Base-by-base conservation (phyloP, 1,140 invertebrate genomes). In the Aethina tumida region DNA sequence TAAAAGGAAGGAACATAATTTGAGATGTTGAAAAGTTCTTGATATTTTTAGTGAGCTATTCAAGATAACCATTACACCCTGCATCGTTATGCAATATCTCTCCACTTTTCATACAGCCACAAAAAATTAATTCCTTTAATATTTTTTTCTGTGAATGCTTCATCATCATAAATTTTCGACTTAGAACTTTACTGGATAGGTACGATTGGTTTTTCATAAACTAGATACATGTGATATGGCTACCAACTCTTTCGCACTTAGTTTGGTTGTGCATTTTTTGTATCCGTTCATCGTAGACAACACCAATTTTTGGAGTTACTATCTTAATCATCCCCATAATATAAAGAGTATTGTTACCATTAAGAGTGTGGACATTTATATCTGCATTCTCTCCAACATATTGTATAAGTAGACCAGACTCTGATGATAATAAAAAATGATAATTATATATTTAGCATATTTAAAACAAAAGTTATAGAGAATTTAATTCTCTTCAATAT, bases 371-470 rank as follows among this genome's bases (percentile, higher is more conserved):
- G 25, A 58, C 50, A 58, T 59, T 60, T 30, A 59, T 56, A 49
- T 62, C 54, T 4, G 55, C 53, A 55, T 58, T 62, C 39, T 59
- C 55, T 50, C 39, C 53, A 43, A 56, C 52, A 52, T 56, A n/a
- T n/a, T n/a, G n/a, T n/a, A n/a, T n/a, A n/a, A n/a, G n/a, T n/a
- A n/a, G n/a, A n/a, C n/a, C n/a, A n/a, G n/a, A n/a, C n/a, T n/a
- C n/a, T n/a, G n/a, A n/a, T n/a, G n/a, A n/a, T n/a, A n/a, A n/a
- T n/a, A n/a, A n/a, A n/a, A n/a, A n/a, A n/a, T n/a, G n/a, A n/a
- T n/a, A n/a, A n/a, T n/a, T n/a, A n/a, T n/a, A n/a, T n/a, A n/a
- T n/a, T n/a, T n/a, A n/a, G n/a, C n/a, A n/a, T n/a, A n/a, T n/a
- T n/a, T n/a, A n/a, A n/a, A n/a, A n/a, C n/a, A n/a, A n/a, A n/a